Evolutionary conservation across 2,888 invertebrate genomes (phyloP).

Genomic region (Phlogophora meticulosa): DNA sequence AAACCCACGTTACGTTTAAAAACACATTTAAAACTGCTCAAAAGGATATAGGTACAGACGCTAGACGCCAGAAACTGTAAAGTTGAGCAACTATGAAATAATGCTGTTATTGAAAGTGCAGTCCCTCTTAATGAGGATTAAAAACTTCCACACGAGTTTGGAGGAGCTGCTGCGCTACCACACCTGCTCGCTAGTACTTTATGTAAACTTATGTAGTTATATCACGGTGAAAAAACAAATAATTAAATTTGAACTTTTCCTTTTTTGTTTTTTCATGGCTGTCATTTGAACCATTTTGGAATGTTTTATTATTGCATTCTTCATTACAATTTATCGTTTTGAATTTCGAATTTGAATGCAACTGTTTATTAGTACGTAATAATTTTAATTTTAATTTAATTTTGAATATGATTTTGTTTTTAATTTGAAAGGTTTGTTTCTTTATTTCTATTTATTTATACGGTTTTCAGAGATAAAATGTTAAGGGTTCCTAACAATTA

Average conservation of each 20-base stretch:
- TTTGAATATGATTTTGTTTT: no score
- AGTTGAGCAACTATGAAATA: constrained; percentile 44
- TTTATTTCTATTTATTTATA: no score
- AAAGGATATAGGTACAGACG: constrained; percentile 1
- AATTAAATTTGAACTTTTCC: not conserved
- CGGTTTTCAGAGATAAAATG: no score
- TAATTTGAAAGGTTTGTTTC: no score
- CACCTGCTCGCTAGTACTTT: constrained; percentile 32
- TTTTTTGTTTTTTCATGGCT: no score
- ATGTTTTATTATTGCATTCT: no score
- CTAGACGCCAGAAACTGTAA: not conserved
- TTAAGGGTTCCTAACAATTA: no score
- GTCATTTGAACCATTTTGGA: no score
- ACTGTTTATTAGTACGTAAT: no score
- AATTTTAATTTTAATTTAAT: no score
- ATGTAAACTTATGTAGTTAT: constrained; percentile 3
- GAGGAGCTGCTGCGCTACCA: constrained; percentile 8
- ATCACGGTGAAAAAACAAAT: not conserved
- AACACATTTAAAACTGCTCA: constrained; percentile 15
- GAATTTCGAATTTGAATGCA: no score
- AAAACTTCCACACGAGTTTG: constrained; percentile 43
- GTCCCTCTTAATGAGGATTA: constrained; percentile 53
- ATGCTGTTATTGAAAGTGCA: constrained; percentile 54
- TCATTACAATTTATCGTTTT: no score
- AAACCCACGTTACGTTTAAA: not conserved